Evolutionary conservation across 2,888 invertebrate species (phyloP).

Genomic region (Sinopyrophorus schimmeli): DNA sequence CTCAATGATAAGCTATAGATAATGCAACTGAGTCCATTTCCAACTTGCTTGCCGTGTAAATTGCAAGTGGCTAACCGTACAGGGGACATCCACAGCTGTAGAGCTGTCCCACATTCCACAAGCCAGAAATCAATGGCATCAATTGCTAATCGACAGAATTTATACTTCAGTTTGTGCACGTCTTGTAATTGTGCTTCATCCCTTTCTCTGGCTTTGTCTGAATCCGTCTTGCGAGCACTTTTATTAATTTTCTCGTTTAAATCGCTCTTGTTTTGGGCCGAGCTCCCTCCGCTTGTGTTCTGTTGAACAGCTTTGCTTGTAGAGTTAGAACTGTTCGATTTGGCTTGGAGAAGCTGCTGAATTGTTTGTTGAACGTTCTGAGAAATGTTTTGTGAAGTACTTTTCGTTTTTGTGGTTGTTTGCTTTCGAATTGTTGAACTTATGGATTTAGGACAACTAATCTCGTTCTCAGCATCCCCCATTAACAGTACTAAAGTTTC

Average conservation of each 20-base stretch:
- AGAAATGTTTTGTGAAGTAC: slow-evolving; percentile 34
- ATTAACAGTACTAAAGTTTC: slow-evolving; percentile 87
- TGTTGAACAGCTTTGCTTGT: slow-evolving; percentile 15
- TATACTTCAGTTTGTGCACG: slow-evolving; percentile 74
- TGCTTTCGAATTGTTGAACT: slow-evolving; percentile 33
- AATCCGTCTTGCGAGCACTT: slow-evolving; percentile 14
- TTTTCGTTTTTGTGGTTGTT: slow-evolving; percentile 34
- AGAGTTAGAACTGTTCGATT: slow-evolving; percentile 28
- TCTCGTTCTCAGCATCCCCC: slow-evolving; percentile 86
- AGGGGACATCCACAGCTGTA: slow-evolving; percentile 89
- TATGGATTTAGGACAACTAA: slow-evolving; percentile 69
- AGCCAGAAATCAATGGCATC: slow-evolving; percentile 90
- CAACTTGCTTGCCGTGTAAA: slow-evolving; percentile 90
- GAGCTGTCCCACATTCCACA: slow-evolving; percentile 84
- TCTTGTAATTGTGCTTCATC: slow-evolving; percentile 38
- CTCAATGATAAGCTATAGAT: slow-evolving; percentile 57
- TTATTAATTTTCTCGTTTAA: slow-evolving; percentile 10
- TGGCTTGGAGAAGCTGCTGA: slow-evolving; percentile 40
- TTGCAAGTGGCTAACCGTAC: slow-evolving; percentile 89
- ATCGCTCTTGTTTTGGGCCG: slow-evolving; percentile 4
- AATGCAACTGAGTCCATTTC: slow-evolving; percentile 85
- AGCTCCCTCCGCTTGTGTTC: slow-evolving; percentile 7
- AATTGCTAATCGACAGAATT: slow-evolving; percentile 85
- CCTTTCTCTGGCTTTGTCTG: slow-evolving; percentile 39
- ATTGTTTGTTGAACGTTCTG: slow-evolving; percentile 36